Evolutionary conservation across 2,888 invertebrate genomes (phyloP).

Genomic region (Rotaria magnacalcarata): DNA sequence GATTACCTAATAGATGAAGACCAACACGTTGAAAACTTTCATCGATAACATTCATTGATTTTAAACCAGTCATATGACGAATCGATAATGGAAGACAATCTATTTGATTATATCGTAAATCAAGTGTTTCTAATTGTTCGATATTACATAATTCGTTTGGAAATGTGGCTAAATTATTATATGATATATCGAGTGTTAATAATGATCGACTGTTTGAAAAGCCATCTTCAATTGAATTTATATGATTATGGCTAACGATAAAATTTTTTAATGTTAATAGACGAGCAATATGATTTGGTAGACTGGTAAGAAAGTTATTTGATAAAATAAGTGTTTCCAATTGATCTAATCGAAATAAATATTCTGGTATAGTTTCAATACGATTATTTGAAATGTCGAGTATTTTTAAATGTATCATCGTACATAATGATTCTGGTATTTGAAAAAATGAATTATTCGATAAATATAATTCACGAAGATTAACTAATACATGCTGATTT

Average conservation of each 20-base stretch:
- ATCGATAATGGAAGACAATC: neutral
- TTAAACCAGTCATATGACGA: neutral
- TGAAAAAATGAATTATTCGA: constrained; percentile 53
- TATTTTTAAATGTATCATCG: constrained; percentile 9
- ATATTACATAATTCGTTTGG: constrained; percentile 37
- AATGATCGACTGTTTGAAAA: neutral
- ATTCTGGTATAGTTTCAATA: neutral
- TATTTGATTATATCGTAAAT: constrained; percentile 40
- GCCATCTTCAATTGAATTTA: neutral
- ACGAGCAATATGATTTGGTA: too few species aligned
- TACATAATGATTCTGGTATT: constrained; percentile 22
- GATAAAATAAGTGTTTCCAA: neutral
- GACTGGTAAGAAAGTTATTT: neutral
- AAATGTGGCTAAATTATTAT: constrained; percentile 37
- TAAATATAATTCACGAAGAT: constrained; percentile 53
- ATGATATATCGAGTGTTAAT: constrained; percentile 1
- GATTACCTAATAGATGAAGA: neutral
- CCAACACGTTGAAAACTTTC: constrained; percentile 9
- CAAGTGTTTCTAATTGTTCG: constrained; percentile 37
- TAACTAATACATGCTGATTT: constrained; percentile 50
- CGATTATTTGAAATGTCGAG: constrained; percentile 9
- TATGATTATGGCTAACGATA: too few species aligned
- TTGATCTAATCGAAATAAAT: neutral
- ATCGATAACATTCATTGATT: constrained; percentile 6
- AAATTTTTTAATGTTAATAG: too few species aligned